Evolutionary conservation across 1,140 invertebrate species (phyloP).

Genomic region (Lucilia sericata): DNA sequence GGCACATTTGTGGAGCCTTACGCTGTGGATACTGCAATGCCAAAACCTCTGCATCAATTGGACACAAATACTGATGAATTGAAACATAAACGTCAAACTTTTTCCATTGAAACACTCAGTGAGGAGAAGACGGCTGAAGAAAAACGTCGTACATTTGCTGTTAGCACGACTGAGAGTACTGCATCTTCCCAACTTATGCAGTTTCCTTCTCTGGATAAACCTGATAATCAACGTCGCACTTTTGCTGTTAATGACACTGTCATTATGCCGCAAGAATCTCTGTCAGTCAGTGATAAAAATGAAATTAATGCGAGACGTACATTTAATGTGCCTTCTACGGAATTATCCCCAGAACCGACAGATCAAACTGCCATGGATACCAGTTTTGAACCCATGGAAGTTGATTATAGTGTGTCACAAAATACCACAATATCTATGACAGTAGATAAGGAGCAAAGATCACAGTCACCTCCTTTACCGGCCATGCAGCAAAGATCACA

Average conservation of each 20-base stretch:
- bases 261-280: not conserved
- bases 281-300: not conserved
- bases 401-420: slow-evolving; percentile 47
- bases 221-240: not conserved
- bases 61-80: too few species aligned
- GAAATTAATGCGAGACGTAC: not conserved
- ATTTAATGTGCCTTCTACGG: slow-evolving; percentile 1
- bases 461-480: not conserved
- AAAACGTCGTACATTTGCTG: slow-evolving; percentile 29
- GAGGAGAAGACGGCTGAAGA: not conserved
- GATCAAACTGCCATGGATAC: slow-evolving; percentile 7
- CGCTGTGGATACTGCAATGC: too few species aligned
- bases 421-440: not conserved
- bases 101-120: not conserved
- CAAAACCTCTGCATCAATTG: too few species aligned
- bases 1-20: not conserved
- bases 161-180: not conserved
- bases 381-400: slow-evolving; percentile 56
- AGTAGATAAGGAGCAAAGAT: slow-evolving; percentile 44
- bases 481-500: not conserved
- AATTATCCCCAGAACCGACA: not conserved
- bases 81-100: not conserved
- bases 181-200: not conserved
- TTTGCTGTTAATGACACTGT: not conserved
- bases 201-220: slow-evolving; percentile 7